phyloP scores from a whole-genome alignment of 2,888 invertebrate genomes.

The Polydrusus pterygomalis region DNA sequence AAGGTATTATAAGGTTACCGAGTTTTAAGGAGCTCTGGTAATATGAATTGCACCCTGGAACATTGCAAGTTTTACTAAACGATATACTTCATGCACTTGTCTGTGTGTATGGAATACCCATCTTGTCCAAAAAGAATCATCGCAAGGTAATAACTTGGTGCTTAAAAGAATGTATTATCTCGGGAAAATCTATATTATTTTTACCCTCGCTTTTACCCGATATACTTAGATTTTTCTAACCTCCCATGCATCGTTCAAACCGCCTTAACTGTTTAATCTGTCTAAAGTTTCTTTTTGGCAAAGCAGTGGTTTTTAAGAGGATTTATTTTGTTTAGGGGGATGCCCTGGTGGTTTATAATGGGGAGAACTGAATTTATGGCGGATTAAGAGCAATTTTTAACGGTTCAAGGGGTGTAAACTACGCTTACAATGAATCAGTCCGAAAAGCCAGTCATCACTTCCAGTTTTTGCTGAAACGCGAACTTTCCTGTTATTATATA shows the following conservation, averaged over 20 bases:
- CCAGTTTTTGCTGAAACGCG: constrained; percentile 11
- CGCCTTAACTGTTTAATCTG: constrained; percentile 48
- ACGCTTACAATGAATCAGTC: constrained; percentile 48
- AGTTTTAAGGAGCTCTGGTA: no score
- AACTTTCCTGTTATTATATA: neutral
- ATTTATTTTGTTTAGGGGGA: constrained; percentile 55
- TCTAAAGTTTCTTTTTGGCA: constrained; percentile 51
- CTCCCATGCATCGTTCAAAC: constrained; percentile 37
- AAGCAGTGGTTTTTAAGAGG: constrained; percentile 56
- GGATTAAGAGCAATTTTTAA: constrained; percentile 54
- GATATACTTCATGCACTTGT: no score
- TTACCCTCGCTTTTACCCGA: no score
- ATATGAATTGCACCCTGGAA: no score
- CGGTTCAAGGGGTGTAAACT: constrained; percentile 48
- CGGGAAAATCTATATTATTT: no score
- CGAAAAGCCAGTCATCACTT: constrained; percentile 47
- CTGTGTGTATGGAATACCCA: no score
- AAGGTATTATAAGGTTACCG: no score
- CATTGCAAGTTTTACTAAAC: no score
- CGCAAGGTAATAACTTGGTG: no score
- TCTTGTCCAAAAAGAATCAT: no score
- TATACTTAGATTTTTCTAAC: no score
- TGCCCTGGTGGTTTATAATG: constrained; percentile 53
- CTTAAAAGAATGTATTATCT: no score
- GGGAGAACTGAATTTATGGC: constrained; percentile 52